Conservation (phyloP, 1,140 invertebrate genomes). For the Platyscapa corneri region DNA sequence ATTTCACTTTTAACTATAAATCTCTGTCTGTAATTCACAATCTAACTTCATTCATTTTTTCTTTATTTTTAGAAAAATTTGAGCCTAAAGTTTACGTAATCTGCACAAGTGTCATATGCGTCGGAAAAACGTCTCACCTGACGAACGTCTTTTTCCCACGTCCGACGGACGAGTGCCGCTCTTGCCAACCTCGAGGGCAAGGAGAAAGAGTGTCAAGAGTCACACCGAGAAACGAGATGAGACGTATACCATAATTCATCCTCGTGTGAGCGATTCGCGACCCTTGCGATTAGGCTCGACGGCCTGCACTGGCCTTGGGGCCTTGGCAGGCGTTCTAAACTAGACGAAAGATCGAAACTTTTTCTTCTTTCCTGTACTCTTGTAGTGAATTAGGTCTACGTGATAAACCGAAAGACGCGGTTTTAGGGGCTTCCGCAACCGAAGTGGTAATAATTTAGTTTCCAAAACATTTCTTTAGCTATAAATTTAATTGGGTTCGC, state of each 20-base stretch:
- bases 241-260: slow-evolving; percentile 17
- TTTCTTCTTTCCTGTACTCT: not conserved
- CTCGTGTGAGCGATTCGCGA: not conserved
- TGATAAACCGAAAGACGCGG: not conserved
- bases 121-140: not conserved
- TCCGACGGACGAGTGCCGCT: not conserved
- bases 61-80: no score
- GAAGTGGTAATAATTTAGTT: no score
- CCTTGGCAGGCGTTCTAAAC: slow-evolving; percentile 34
- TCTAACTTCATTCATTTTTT: no score
- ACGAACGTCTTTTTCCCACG: not conserved
- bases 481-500: no score
- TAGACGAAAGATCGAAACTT: slow-evolving; percentile 22
- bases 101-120: no score
- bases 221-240: not conserved
- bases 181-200: not conserved
- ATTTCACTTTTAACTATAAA: no score
- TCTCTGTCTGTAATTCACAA: no score
- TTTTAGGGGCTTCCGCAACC: not conserved
- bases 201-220: not conserved
- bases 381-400: not conserved
- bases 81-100: no score
- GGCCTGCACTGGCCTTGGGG: not conserved
- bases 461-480: no score
- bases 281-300: slow-evolving; percentile 7